phyloP scores from a whole-genome alignment of 2,113 vertebrate genomes.

The Cinclus cinclus region DNA sequence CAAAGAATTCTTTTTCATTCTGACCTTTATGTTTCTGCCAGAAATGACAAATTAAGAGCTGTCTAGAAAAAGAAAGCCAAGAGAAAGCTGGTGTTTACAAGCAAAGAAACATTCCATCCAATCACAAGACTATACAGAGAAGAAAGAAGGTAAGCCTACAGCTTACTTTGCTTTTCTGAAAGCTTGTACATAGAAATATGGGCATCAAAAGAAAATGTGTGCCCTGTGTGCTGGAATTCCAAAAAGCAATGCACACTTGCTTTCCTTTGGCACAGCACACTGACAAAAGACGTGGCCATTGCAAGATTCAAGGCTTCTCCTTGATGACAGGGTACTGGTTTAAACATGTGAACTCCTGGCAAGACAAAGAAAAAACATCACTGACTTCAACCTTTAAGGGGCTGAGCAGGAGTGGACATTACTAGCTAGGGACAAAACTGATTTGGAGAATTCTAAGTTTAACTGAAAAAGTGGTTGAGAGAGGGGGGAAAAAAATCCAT shows the following conservation, averaged over 20 bases:
- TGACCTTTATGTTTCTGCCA: background rate
- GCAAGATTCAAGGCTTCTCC: background rate
- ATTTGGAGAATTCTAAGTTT: background rate
- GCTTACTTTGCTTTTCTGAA: background rate
- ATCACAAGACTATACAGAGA: background rate
- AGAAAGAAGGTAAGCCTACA: background rate
- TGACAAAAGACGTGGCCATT: background rate
- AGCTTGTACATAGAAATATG: background rate
- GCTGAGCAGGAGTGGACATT: background rate
- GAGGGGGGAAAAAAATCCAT: background rate
- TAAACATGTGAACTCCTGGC: background rate
- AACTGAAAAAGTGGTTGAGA: background rate
- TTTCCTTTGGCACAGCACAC: background rate
- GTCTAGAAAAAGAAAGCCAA: background rate
- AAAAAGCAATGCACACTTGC: background rate
- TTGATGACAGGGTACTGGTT: background rate
- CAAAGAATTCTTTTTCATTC: background rate
- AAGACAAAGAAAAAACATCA: background rate
- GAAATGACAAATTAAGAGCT: background rate
- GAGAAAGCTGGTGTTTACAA: background rate
- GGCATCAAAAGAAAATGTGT: background rate
- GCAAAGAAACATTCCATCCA: background rate
- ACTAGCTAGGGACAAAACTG: background rate
- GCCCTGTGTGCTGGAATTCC: background rate
- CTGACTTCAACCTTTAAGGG: background rate